A percentile compares a stretch with the other conserved stretches of the same genome.
Evolutionary conservation across 2,113 vertebrate species (phyloP).

Genomic region (Pycnonotus jocosus): DNA sequence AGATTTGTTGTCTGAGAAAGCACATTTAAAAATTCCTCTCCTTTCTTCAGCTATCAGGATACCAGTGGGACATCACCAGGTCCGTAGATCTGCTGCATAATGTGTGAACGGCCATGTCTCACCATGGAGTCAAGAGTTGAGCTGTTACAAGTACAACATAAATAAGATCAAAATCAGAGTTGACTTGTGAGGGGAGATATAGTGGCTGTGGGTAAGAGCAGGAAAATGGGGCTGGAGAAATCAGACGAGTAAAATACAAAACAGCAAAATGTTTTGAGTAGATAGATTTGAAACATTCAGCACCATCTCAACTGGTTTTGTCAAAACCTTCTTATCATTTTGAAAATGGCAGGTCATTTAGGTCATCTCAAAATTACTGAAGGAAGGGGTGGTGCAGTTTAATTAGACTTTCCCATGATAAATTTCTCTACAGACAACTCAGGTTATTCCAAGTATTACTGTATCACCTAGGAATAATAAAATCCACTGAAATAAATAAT

Average conservation of each 20-base stretch:
- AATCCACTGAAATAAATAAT: neutral
- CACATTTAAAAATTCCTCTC: neutral
- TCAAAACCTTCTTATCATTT: neutral
- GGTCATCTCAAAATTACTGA: neutral
- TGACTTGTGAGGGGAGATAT: neutral
- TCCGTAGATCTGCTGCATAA: neutral
- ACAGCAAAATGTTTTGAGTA: neutral
- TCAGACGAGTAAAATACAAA: neutral
- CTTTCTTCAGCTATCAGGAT: constrained; percentile 18
- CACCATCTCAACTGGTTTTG: neutral
- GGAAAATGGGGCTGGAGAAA: neutral
- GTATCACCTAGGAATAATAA: neutral
- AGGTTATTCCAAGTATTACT: neutral
- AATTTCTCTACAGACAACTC: neutral
- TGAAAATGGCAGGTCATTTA: neutral
- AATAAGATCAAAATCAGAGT: neutral
- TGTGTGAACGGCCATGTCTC: constrained; percentile 15
- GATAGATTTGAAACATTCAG: neutral
- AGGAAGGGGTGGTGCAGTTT: neutral
- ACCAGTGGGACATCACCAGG: neutral
- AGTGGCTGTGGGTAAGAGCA: neutral
- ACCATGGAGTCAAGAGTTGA: constrained; percentile 22
- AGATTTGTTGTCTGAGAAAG: constrained; percentile 27
- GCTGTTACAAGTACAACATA: neutral
- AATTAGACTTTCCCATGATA: neutral